Conservation (phyloP, 2,113 vertebrate genomes). For the Hyla sarda region DNA sequence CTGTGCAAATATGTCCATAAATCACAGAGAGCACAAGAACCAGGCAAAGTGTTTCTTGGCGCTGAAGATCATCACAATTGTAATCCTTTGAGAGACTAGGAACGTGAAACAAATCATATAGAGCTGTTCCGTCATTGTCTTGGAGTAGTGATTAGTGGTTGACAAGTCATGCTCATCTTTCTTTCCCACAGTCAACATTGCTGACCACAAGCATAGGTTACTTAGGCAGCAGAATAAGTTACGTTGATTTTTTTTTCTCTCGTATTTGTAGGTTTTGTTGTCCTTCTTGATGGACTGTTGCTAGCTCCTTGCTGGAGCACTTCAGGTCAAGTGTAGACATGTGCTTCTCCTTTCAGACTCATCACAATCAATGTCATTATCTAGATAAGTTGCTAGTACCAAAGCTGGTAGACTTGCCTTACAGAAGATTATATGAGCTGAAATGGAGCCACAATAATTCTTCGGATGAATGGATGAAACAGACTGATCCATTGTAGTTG, state of each 20-base stretch:
- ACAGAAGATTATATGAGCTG: conserved; percentile 73
- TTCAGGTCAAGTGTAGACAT: conserved; percentile 76
- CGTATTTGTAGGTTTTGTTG: conserved; percentile 65
- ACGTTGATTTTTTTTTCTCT: conserved; percentile 54
- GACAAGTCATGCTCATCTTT: conserved; percentile 61
- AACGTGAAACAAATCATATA: conserved; percentile 62
- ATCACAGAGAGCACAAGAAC: conserved; percentile 9
- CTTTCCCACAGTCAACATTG: conserved; percentile 73
- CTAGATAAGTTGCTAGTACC: conserved; percentile 62
- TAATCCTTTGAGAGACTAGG: conserved; percentile 30
- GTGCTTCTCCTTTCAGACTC: conserved; percentile 70
- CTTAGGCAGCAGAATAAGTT: conserved; percentile 70
- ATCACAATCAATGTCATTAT: conserved; percentile 64
- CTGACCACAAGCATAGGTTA: conserved; percentile 67
- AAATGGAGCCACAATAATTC: conserved; percentile 80
- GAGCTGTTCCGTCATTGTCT: conserved; percentile 63
- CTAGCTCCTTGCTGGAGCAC: conserved; percentile 71
- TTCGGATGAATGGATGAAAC: conserved; percentile 74
- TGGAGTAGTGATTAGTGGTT: conserved; percentile 70
- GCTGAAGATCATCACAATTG: background rate
- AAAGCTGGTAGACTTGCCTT: conserved; percentile 69
- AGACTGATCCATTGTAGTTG: conserved; percentile 71
- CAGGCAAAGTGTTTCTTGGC: conserved; percentile 15
- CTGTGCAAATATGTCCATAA: conserved; percentile 47
- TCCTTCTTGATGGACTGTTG: conserved; percentile 66